A percentile compares a stretch with the other conserved stretches of the same genome.
Conservation (phyloP, 2,888 invertebrate genomes). For the Stramonita haemastoma region DNA sequence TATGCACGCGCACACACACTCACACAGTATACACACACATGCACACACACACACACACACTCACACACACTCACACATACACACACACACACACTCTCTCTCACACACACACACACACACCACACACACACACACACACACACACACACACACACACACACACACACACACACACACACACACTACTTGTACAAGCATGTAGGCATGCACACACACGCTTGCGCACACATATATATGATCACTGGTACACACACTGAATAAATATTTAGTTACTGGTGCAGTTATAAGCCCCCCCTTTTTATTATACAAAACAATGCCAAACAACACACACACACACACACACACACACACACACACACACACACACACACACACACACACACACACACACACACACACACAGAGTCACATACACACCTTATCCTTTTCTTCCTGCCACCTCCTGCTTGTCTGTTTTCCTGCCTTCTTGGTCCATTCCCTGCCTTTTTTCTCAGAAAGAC, state of each 20-base stretch:
- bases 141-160: neutral
- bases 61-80: neutral
- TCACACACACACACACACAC: neutral
- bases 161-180: slow-evolving; percentile 20
- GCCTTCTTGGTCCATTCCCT: too few species aligned
- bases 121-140: slow-evolving; percentile 26
- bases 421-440: too few species aligned
- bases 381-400: neutral
- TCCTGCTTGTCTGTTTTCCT: too few species aligned
- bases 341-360: slow-evolving; percentile 9
- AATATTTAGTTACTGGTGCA: too few species aligned
- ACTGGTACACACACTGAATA: neutral
- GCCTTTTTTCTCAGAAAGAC: too few species aligned
- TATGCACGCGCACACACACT: neutral
- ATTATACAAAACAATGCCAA: neutral
- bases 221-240: neutral
- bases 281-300: too few species aligned
- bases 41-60: neutral
- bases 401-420: neutral
- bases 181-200: neutral
- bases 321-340: neutral
- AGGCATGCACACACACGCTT: too few species aligned
- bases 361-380: slow-evolving; percentile 18
- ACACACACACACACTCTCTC: neutral
- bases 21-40: neutral